Conservation (phyloP, 1,140 invertebrate genomes). For the Dolichoris vasculosae region DNA sequence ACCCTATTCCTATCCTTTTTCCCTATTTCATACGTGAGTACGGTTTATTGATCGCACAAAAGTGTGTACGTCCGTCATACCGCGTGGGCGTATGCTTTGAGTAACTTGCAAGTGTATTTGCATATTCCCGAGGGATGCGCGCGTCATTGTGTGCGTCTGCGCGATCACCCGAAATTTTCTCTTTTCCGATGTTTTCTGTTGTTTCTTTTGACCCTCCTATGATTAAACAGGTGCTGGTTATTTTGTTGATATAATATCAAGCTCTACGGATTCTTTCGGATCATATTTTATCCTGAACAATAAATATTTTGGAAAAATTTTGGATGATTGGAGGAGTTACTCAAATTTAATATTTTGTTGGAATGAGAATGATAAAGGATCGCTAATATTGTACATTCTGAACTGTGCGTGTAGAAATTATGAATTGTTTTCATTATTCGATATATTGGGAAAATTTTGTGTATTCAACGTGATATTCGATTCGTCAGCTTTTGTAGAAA, state of each 20-base stretch:
- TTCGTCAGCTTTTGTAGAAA: no score
- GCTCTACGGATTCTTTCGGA: background rate
- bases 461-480: no score
- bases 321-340: no score
- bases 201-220: background rate
- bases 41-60: slow-evolving; percentile 26
- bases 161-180: background rate
- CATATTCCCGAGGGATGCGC: background rate
- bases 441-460: no score
- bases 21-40: background rate
- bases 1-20: background rate
- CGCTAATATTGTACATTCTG: no score
- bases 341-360: no score
- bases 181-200: background rate
- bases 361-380: no score
- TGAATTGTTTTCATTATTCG: no score
- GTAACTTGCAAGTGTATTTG: background rate
- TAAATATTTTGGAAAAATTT: background rate
- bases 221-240: background rate
- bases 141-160: background rate
- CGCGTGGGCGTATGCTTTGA: slow-evolving; percentile 22
- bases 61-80: background rate
- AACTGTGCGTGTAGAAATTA: no score
- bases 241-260: background rate
- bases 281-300: background rate